These are phyloP conservation scores for Hipposideros armiger DNA, from an alignment of 2,113 vertebrate genomes.

Conservation along the genomic window DNA sequence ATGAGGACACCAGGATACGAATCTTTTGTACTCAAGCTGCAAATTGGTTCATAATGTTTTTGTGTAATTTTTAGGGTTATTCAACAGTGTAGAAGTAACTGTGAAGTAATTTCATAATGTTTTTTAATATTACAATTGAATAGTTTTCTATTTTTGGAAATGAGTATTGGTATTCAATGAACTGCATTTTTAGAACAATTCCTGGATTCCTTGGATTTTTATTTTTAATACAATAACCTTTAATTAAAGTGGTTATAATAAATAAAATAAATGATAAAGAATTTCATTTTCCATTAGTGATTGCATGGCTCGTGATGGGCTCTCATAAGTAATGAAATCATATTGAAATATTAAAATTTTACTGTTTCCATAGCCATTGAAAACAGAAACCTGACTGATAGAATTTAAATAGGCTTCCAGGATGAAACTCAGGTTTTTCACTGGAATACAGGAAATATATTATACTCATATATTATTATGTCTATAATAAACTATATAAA, in stretches of 20 bases:
- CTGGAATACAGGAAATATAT: background rate
- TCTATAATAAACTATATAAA: background rate
- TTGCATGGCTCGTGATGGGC: background rate
- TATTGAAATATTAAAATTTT: background rate
- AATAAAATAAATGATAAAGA: background rate
- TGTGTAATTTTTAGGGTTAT: background rate
- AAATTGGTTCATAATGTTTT: background rate
- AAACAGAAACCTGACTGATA: background rate
- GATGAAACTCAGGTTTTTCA: background rate
- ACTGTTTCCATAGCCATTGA: background rate
- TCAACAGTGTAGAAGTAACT: background rate
- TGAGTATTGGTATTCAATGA: background rate
- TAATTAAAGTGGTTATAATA: slow-evolving; percentile 15
- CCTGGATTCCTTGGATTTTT: background rate
- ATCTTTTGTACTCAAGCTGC: background rate
- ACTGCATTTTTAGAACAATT: background rate
- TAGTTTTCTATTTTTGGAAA: background rate
- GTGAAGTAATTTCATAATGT: background rate
- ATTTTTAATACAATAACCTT: background rate
- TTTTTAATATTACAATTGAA: background rate
- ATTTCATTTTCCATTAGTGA: background rate
- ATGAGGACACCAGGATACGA: background rate
- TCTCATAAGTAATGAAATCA: background rate
- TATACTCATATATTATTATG: background rate
- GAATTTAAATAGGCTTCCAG: background rate